phyloP scores from a whole-genome alignment of 2,888 invertebrate species.

The Thalpophila matura region DNA sequence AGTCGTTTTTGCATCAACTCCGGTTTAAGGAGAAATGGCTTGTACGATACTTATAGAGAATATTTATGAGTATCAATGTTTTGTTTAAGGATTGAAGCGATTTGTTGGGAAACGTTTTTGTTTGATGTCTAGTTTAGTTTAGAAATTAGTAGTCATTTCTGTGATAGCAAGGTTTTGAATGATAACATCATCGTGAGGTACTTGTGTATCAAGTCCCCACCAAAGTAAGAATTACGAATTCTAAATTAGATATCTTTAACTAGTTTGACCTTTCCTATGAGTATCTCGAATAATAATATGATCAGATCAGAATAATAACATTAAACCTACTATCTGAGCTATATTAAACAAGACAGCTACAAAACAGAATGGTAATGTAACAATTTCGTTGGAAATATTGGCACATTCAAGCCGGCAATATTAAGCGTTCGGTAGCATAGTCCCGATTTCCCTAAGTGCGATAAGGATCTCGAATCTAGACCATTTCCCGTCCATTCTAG shows the following conservation, averaged over 20 bases:
- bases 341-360: constrained; percentile 26
- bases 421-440: constrained; percentile 60
- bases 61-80: constrained; percentile 20
- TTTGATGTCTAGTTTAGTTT: neutral
- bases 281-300: neutral
- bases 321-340: constrained; percentile 4
- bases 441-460: constrained; percentile 71
- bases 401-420: constrained; percentile 54
- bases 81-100: neutral
- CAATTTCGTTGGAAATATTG: constrained; percentile 47
- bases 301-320: constrained; percentile 4
- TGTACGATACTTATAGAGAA: constrained; percentile 25
- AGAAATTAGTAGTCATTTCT: neutral
- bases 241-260: neutral
- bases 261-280: neutral
- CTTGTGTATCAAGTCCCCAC: neutral
- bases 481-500: constrained; percentile 71
- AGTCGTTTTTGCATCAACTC: constrained; percentile 45
- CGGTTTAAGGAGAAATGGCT: constrained; percentile 27
- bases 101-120: neutral
- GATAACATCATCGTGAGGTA: neutral
- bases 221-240: neutral
- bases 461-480: constrained; percentile 79
- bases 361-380: constrained; percentile 29
- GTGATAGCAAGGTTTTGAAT: neutral